These are phyloP conservation scores for Ichneumoninae sp. DNA, from an alignment of 2,888 invertebrate species.

Conservation along the genomic window DNA sequence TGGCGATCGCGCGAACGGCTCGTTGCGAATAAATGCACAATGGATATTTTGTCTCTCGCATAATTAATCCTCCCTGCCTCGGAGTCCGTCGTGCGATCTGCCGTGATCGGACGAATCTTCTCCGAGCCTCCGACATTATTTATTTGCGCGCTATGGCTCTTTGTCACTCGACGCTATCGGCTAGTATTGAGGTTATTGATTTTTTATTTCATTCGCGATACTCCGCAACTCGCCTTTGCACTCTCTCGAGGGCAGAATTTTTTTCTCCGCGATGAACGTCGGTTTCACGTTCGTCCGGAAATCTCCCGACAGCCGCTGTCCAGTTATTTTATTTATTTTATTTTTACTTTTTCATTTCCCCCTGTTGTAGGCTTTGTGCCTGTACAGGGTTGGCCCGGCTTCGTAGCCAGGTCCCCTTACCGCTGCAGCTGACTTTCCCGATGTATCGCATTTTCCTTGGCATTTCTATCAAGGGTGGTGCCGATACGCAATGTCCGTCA, in stretches of 20 bases:
- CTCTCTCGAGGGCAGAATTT: background rate
- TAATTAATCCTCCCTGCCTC: background rate
- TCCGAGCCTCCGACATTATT: background rate
- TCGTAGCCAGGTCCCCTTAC: too few species aligned
- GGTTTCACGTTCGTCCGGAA: background rate
- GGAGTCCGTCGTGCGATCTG: background rate
- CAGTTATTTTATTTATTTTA: too few species aligned
- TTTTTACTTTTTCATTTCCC: too few species aligned
- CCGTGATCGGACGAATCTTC: background rate
- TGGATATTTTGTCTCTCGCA: background rate
- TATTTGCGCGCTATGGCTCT: background rate
- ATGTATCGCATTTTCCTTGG: too few species aligned
- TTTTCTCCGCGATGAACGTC: background rate
- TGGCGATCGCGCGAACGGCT: slow-evolving; percentile 65
- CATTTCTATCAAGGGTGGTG: too few species aligned
- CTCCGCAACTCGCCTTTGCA: background rate
- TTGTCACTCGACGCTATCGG: background rate
- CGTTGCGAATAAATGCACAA: background rate
- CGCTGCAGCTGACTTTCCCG: too few species aligned
- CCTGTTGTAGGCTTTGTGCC: too few species aligned
- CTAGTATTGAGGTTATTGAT: slow-evolving; percentile 60
- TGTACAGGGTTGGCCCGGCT: too few species aligned
- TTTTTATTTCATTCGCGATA: slow-evolving; percentile 53
- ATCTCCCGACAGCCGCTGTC: background rate
- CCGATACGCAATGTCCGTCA: too few species aligned